Base-by-base conservation (phyloP, 2,113 vertebrate genomes). In the Catharus bicknelli region DNA sequence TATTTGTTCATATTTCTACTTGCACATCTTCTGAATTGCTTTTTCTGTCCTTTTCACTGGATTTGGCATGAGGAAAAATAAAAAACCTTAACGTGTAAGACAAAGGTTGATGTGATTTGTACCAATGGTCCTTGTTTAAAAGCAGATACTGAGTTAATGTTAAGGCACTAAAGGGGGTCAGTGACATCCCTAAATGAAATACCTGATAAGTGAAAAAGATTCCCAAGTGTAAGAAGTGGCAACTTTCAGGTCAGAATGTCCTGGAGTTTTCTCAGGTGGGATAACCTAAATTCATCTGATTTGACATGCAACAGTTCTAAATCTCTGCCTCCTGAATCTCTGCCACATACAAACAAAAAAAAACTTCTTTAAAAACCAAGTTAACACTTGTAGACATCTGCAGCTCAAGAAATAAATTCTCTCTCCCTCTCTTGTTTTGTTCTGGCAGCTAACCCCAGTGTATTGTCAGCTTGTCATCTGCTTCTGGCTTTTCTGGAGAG, bases 1-100 rank as follows among this genome's bases (percentile, higher is more conserved):
- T 93, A 76, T 95, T 94, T 96, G 69, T 88, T 95, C 59, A 11
- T 66, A 48, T 90, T 95, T 48, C 45, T 61, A 63, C 43, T 90
- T 75, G n/a, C n/a, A 13, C 77, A 34, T 51, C 34, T 55, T 83
- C 48, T 84, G 58, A 90, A 88, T 82, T 80, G 29, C 12, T 50
- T 90, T 90, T 89, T 48, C 64, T 74, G 34, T 85, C 58, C 53
- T 87, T 85, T 90, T 80, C 29, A 30, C 23, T 95, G 94, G n/a
- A 23, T 86, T 32, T 84, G 69, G 48, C 9, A 26, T 30, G 10
- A 88, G 30, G n/a, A 70, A 94, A 86, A 61, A 86, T 57, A 61
- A 83, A 91, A 90, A 18, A 4, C 43, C 15, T 86, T 80, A 68
- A 66, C 0, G 0, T 7, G 3, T 23, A 77, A 86, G 34, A 63